Percentiles rank a stretch among this genome's conserved stretches.
phyloP scores from a whole-genome alignment of 2,797 vertebrate genomes.

The Natrix natrix region DNA sequence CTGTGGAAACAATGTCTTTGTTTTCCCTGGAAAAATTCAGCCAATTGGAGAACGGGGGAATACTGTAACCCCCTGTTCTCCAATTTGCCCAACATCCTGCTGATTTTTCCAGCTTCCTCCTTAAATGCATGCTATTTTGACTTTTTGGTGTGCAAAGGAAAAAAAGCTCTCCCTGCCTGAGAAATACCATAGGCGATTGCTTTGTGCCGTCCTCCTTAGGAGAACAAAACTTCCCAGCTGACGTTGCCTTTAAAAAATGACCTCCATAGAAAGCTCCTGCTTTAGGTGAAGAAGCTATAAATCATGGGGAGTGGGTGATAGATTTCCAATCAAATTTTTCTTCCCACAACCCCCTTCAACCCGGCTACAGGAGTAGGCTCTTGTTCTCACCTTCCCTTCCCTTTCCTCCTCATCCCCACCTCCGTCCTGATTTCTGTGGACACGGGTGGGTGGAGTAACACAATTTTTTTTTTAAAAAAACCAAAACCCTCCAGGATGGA shows the following conservation, averaged over 20 bases:
- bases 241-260: conserved; percentile 38
- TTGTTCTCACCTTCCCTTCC: background rate
- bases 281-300: conserved; percentile 61
- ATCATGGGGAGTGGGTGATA: conserved; percentile 51
- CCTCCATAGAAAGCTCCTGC: conserved; percentile 45
- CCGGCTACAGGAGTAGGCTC: background rate
- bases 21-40: background rate
- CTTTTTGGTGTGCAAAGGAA: background rate
- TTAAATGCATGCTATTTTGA: background rate
- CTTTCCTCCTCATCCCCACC: background rate
- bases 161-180: background rate
- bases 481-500: background rate
- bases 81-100: background rate
- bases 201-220: no score
- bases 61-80: background rate
- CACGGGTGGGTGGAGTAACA: background rate
- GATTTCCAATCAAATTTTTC: conserved; percentile 2
- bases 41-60: background rate
- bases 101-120: background rate
- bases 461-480: background rate
- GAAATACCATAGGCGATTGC: background rate
- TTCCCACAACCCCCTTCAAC: background rate
- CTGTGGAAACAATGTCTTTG: background rate
- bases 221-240: background rate
- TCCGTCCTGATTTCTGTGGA: background rate